Percentiles rank a stretch among this genome's conserved stretches.
These are phyloP conservation scores for Amiota communis DNA, from an alignment of 2,888 invertebrate genomes.

Conservation along the genomic window DNA sequence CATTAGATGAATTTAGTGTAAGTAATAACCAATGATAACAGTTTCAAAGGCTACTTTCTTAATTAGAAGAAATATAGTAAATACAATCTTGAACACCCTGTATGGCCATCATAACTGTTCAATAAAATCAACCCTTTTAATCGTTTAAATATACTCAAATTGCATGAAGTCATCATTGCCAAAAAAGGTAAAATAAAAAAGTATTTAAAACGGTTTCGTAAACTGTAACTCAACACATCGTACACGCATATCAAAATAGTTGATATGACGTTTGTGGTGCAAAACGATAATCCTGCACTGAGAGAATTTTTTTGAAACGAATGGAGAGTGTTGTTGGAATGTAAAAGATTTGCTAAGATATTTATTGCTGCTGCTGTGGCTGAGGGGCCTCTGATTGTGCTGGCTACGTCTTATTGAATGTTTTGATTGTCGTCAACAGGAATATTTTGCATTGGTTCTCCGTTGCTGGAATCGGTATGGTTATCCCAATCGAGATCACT, in stretches of 20 bases:
- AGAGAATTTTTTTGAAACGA: conserved; percentile 19
- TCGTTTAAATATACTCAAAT: conserved; percentile 43
- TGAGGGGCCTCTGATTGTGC: too few relatives aligned
- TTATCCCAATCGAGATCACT: background rate
- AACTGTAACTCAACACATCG: conserved; percentile 37
- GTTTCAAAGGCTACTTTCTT: background rate
- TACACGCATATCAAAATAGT: conserved; percentile 27
- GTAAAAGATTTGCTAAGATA: too few relatives aligned
- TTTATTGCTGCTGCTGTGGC: too few relatives aligned
- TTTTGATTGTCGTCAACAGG: too few relatives aligned
- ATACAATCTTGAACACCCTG: conserved; percentile 48
- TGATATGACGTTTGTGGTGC: conserved; percentile 10
- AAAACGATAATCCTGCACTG: conserved; percentile 40
- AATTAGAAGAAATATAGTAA: background rate
- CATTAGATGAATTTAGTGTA: background rate
- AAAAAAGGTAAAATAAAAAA: conserved; percentile 15
- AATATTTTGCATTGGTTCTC: background rate
- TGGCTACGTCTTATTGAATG: too few relatives aligned
- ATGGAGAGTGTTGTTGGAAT: too few relatives aligned
- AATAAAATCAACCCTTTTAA: conserved; percentile 40
- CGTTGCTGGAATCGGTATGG: background rate
- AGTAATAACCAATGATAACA: too few relatives aligned
- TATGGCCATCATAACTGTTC: conserved; percentile 31
- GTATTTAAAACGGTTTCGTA: conserved; percentile 38
- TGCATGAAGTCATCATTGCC: conserved; percentile 55